A percentile compares a stretch with the other conserved stretches of the same genome.
Conservation (phyloP, 2,888 invertebrate species). For the Chironomus tentans region DNA sequence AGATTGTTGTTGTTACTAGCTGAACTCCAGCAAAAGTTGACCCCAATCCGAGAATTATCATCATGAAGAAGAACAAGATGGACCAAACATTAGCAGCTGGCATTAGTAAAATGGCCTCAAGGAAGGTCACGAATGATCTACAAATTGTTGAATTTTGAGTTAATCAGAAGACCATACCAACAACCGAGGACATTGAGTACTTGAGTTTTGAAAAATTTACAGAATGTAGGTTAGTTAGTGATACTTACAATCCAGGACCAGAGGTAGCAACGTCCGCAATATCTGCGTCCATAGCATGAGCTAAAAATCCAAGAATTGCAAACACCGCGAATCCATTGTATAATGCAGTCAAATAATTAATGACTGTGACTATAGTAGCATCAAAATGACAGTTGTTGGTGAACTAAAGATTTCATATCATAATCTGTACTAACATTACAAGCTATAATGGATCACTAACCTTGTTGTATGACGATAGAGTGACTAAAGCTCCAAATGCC, state of each 20-base stretch:
- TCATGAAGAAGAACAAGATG: constrained; percentile 60
- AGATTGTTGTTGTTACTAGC: constrained; percentile 57
- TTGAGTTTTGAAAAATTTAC: too few species aligned
- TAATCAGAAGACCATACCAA: too few species aligned
- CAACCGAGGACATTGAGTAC: too few species aligned
- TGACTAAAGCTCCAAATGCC: constrained; percentile 63
- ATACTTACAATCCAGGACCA: constrained; percentile 57
- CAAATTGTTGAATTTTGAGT: too few species aligned
- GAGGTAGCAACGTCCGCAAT: constrained; percentile 56
- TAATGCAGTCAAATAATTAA: constrained; percentile 62
- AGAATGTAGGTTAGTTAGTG: too few species aligned
- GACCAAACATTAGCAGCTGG: constrained; percentile 63
- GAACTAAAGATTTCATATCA: constrained; percentile 41
- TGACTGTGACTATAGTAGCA: constrained; percentile 59
- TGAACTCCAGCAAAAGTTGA: constrained; percentile 65
- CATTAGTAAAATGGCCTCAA: constrained; percentile 63
- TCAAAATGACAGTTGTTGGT: constrained; percentile 64
- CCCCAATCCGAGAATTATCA: constrained; percentile 60
- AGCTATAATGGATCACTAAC: constrained; percentile 25
- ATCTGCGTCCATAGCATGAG: constrained; percentile 53
- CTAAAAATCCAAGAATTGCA: constrained; percentile 66
- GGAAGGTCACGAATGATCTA: constrained; percentile 56
- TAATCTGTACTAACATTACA: background rate
- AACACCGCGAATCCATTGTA: constrained; percentile 74
- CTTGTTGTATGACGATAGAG: constrained; percentile 63